Conservation (phyloP, 2,888 invertebrate genomes). For the Drosophila kokeensis region DNA sequence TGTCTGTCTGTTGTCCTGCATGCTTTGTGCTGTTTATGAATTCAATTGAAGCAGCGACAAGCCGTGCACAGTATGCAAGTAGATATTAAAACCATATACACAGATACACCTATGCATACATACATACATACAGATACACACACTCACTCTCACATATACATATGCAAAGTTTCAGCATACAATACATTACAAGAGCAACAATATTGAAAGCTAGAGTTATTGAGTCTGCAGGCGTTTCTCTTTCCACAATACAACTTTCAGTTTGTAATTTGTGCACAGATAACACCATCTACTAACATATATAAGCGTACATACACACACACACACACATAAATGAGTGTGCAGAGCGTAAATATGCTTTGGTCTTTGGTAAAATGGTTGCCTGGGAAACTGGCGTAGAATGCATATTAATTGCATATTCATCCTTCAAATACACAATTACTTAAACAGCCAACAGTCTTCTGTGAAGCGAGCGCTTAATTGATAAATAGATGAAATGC, state of each 20-base stretch:
- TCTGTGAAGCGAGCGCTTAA: background rate
- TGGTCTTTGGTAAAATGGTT: constrained; percentile 53
- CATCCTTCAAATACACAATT: constrained; percentile 35
- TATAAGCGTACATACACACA: background rate
- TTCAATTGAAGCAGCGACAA: constrained; percentile 56
- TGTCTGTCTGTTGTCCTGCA: constrained; percentile 16
- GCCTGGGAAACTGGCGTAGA: constrained; percentile 16
- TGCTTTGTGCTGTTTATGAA: constrained; percentile 50
- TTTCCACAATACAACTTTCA: constrained; percentile 19
- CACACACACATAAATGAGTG: constrained; percentile 6
- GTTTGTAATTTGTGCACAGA: constrained; percentile 41
- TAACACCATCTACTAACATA: constrained; percentile 25
- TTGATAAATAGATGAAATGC: background rate
- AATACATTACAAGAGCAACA: constrained; percentile 34
- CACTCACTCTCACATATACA: constrained; percentile 9
- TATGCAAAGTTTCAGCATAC: constrained; percentile 2
- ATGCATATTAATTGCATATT: constrained; percentile 45
- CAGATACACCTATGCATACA: constrained; percentile 17
- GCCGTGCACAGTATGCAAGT: constrained; percentile 19
- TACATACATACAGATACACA: constrained; percentile 13
- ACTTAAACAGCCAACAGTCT: constrained; percentile 10
- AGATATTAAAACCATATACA: constrained; percentile 27
- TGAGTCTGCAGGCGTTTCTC: constrained; percentile 37
- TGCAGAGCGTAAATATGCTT: constrained; percentile 30
- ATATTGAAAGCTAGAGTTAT: constrained; percentile 37